Conservation (phyloP, 2,888 invertebrate genomes). For the Monoplex corrugatus region DNA sequence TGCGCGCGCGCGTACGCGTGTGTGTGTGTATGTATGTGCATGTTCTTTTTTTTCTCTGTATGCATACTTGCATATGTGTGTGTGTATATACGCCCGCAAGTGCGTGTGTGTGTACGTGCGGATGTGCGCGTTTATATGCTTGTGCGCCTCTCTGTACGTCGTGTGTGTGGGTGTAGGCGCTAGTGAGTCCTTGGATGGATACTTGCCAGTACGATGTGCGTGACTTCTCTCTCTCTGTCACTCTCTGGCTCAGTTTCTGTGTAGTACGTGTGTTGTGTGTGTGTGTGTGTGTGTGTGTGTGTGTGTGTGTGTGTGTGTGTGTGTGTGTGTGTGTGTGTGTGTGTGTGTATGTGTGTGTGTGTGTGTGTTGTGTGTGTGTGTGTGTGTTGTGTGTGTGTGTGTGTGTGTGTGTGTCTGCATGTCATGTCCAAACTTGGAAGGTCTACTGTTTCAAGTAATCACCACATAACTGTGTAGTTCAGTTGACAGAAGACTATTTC, state of each 20-base stretch:
- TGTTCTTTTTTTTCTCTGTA: not conserved
- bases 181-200: too few species aligned
- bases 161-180: too few species aligned
- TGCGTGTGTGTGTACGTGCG: too few species aligned
- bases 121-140: too few species aligned
- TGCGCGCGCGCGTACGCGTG: not conserved
- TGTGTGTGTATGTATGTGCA: not conserved
- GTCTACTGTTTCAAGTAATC: not conserved
- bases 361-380: conserved; percentile 14
- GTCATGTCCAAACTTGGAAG: not conserved
- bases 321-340: conserved; percentile 10
- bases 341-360: conserved; percentile 15
- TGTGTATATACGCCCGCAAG: too few species aligned
- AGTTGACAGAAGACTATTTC: not conserved
- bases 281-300: too few species aligned
- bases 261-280: too few species aligned
- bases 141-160: too few species aligned
- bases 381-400: not conserved
- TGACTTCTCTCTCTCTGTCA: too few species aligned
- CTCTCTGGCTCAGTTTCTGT: too few species aligned
- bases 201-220: too few species aligned
- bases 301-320: not conserved
- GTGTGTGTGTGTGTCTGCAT: not conserved
- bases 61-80: too few species aligned
- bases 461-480: not conserved